A percentile compares a stretch with the other conserved stretches of the same genome.
These are phyloP conservation scores for Chelonoidis abingdonii DNA, from an alignment of 2,113 vertebrate species.

Conservation along the genomic window DNA sequence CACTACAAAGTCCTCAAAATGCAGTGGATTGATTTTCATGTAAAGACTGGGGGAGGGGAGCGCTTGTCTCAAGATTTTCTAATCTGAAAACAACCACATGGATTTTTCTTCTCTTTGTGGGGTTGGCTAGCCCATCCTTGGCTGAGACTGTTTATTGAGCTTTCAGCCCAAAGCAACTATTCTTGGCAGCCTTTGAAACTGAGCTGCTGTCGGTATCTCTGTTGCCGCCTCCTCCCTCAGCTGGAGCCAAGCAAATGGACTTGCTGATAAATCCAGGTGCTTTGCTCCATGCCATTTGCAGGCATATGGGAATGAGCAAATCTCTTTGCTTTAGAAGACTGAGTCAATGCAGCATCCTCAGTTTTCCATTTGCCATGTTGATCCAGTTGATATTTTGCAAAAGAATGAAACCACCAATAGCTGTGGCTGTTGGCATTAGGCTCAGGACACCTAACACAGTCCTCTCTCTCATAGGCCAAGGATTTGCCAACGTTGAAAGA, in stretches of 20 bases:
- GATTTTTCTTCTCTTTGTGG: neutral
- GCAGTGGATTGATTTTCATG: neutral
- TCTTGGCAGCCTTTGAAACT: neutral
- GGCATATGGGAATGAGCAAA: neutral
- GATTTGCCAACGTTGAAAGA: constrained; percentile 97
- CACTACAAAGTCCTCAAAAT: neutral
- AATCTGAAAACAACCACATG: neutral
- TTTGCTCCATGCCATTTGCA: neutral
- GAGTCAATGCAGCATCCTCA: neutral
- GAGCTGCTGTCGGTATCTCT: neutral
- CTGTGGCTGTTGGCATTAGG: neutral
- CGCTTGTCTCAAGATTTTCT: neutral
- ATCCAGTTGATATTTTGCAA: rapidly evolving
- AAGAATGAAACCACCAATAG: neutral
- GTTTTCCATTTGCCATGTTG: neutral
- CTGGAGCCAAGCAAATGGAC: rapidly evolving
- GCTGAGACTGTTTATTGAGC: neutral
- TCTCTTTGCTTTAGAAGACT: neutral
- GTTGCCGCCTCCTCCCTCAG: rapidly evolving
- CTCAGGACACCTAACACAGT: neutral
- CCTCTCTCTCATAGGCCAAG: constrained; percentile 86
- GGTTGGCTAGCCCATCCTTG: neutral
- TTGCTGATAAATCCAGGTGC: rapidly evolving
- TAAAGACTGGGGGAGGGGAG: neutral
- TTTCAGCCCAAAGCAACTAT: neutral